Conservation (phyloP, 2,113 vertebrate species). For the Alces alces region DNA sequence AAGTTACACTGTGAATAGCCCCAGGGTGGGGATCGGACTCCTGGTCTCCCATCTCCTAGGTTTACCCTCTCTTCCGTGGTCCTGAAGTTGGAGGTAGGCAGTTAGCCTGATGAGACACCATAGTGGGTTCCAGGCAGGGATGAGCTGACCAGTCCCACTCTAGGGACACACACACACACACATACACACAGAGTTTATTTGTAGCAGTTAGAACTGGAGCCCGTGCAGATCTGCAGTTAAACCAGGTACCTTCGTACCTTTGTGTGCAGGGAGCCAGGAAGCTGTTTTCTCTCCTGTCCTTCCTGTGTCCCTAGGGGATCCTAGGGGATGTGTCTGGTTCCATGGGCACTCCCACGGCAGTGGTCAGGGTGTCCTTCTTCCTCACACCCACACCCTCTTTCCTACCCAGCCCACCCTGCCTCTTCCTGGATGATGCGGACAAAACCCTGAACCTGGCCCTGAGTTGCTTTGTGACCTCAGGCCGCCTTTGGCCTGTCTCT, state of each 20-base stretch:
- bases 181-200: neutral
- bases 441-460: neutral
- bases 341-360: neutral
- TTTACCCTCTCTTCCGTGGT: neutral
- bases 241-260: neutral
- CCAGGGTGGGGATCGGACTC: neutral
- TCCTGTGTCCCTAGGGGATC: neutral
- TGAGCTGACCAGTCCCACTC: neutral
- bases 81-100: neutral
- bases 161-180: neutral
- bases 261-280: neutral
- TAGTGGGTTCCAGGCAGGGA: neutral
- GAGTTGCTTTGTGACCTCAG: neutral
- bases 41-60: neutral
- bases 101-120: neutral
- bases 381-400: neutral
- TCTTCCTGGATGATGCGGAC: neutral
- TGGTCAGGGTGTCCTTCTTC: neutral
- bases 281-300: neutral
- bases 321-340: neutral
- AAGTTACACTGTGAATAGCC: neutral
- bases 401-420: neutral
- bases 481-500: neutral
- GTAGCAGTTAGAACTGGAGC: conserved; percentile 9
- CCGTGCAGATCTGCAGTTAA: neutral